Evolutionary conservation across 2,113 vertebrate species (phyloP), one percentile per base, ranked within the genome.

Genomic region (Dasyprocta punctata): DNA sequence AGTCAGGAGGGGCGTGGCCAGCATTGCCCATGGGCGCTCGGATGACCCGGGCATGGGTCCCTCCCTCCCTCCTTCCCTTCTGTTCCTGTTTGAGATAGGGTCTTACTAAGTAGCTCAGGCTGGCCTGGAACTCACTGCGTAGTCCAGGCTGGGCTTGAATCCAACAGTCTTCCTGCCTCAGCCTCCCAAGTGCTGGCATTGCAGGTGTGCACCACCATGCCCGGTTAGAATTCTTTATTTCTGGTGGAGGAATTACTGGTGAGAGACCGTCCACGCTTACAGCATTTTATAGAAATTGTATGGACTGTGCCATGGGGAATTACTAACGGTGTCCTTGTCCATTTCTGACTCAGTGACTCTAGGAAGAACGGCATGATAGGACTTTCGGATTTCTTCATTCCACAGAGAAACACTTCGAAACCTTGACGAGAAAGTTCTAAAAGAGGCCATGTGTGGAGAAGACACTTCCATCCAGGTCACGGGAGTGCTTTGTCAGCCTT

Each of bases 291-390:
- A 61, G 71, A 69, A 38, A 20, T 2, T 12, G 19, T 54, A 9
- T 44, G 4, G 26, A 14, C 9, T 60, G 36, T 58, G 24, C 41
- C 5, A 0, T 54, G 41, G 85, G 56, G 63, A 86, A 30, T 56
- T 3, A 33, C 91, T 97, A 38, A 97, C 8, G 1, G 1, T 28
- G 2, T 67, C 81, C 84, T 85, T 47, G 19, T 92, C 86, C 97
- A 44, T 96, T 94, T 92, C 28, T 38, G 1, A n/a, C 73, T 38
- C 61, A 96, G 97, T 91, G 85, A 61, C 0, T 6, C 56, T 30
- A 97, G 41, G 36, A 96, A 87, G 85, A 78, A 44, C 9, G 93
- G 82, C 86, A 92, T 97, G 97, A 87, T 98, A 86, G 98, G 97
- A 54, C 77, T 98, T 71, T 84, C 95, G 3, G 97, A 98, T 80